Conservation (phyloP, 2,888 invertebrate species). For the Euclidia mi region DNA sequence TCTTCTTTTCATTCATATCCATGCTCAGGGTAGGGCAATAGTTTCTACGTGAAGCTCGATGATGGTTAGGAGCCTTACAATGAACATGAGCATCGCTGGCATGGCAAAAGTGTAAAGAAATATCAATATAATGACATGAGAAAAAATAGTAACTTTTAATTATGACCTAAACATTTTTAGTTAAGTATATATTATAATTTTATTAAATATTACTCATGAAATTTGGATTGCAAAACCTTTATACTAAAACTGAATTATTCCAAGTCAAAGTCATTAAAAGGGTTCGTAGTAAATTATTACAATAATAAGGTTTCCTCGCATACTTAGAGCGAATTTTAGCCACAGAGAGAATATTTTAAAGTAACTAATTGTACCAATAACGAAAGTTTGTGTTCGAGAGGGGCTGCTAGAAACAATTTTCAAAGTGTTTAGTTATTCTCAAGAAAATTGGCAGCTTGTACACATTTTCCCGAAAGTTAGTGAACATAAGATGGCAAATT, state of each 20-base stretch:
- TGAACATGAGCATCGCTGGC: too few relatives aligned
- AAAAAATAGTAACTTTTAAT: too few relatives aligned
- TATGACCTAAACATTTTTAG: too few relatives aligned
- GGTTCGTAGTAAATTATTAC: constrained; percentile 58
- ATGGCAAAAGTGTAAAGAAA: too few relatives aligned
- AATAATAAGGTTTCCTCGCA: constrained; percentile 61
- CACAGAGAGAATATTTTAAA: constrained; percentile 85
- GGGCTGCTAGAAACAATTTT: constrained; percentile 70
- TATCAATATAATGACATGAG: too few relatives aligned
- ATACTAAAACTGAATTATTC: constrained; percentile 36
- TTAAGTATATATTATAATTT: too few relatives aligned
- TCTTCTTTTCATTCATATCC: too few relatives aligned
- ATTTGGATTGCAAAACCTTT: constrained; percentile 11
- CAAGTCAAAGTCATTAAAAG: constrained; percentile 35
- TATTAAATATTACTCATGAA: too few relatives aligned
- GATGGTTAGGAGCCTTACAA: too few relatives aligned
- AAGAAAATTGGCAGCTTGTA: constrained; percentile 50
- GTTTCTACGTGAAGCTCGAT: too few relatives aligned
- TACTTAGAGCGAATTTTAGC: constrained; percentile 53
- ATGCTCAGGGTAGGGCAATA: too few relatives aligned
- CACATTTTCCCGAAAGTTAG: constrained; percentile 29
- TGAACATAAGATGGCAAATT: background rate
- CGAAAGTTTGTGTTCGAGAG: constrained; percentile 75
- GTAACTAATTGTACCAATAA: constrained; percentile 77
- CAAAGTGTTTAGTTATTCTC: constrained; percentile 72